phyloP scores from a whole-genome alignment of 2,888 invertebrate genomes.

The Strigamia transsilvanica region DNA sequence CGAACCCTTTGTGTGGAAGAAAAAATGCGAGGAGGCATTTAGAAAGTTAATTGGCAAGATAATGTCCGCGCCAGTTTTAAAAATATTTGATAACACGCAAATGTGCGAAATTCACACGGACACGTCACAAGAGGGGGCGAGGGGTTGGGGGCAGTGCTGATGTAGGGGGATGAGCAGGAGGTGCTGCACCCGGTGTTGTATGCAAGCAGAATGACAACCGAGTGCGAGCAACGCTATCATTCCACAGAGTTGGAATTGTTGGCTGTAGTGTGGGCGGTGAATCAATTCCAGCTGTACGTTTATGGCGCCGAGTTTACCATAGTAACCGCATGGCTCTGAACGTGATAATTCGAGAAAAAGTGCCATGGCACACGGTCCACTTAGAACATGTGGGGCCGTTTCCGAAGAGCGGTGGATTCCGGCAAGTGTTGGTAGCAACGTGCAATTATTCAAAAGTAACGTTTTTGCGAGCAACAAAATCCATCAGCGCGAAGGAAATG shows the following conservation, averaged over 20 bases:
- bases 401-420: too few relatives aligned
- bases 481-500: too few relatives aligned
- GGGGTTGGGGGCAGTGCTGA: neutral
- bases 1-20: neutral
- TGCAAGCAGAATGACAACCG: too few relatives aligned
- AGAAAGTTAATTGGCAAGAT: neutral
- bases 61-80: neutral
- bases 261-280: too few relatives aligned
- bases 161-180: neutral
- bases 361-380: too few relatives aligned
- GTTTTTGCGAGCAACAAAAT: too few relatives aligned
- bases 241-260: slow-evolving; percentile 54
- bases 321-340: too few relatives aligned
- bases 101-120: neutral
- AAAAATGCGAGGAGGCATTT: neutral
- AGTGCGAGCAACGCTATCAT: slow-evolving; percentile 26
- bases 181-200: neutral
- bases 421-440: too few relatives aligned
- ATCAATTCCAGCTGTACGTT: neutral
- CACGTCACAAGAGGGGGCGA: neutral
- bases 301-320: slow-evolving; percentile 9
- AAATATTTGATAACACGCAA: neutral
- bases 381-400: too few relatives aligned
- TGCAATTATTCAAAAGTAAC: too few relatives aligned
- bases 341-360: too few relatives aligned